These are phyloP conservation scores for Zophobas morio DNA, from an alignment of 1,140 invertebrate species.

Conservation along the genomic window DNA sequence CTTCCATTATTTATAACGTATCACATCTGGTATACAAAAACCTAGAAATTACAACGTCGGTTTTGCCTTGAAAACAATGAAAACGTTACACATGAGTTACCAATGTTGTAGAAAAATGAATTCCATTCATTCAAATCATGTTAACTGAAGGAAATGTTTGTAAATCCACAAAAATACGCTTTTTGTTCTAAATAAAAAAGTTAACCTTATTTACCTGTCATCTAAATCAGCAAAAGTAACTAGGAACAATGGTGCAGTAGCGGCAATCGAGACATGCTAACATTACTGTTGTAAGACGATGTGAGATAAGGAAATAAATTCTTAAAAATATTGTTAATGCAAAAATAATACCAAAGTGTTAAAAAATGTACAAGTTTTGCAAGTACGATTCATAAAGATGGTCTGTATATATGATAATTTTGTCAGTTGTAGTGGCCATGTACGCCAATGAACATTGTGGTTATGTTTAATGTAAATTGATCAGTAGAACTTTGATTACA, in stretches of 20 bases:
- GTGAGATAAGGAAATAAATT: no score
- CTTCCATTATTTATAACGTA: constrained; percentile 50
- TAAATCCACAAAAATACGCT: constrained; percentile 37
- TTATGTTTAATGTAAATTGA: no score
- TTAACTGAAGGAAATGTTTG: constrained; percentile 9
- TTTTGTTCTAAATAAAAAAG: constrained; percentile 52
- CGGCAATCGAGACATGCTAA: background rate
- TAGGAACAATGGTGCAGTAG: constrained; percentile 8
- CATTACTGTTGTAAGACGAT: no score
- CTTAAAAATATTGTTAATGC: background rate
- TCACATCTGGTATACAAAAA: constrained; percentile 53
- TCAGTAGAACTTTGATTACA: no score
- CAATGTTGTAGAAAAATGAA: constrained; percentile 1
- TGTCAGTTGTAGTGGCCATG: background rate
- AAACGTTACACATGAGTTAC: constrained; percentile 4
- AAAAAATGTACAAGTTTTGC: background rate
- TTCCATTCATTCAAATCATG: constrained; percentile 21
- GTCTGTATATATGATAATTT: background rate
- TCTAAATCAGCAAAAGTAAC: constrained; percentile 1
- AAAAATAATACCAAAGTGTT: background rate
- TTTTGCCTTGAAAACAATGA: background rate
- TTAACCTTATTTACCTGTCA: constrained; percentile 53
- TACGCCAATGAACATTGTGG: no score
- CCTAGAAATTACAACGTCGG: background rate
- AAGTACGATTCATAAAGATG: no score